A percentile compares a stretch with the other conserved stretches of the same genome.
Conservation (phyloP, 2,113 vertebrate species). For the Callospermophilus lateralis region DNA sequence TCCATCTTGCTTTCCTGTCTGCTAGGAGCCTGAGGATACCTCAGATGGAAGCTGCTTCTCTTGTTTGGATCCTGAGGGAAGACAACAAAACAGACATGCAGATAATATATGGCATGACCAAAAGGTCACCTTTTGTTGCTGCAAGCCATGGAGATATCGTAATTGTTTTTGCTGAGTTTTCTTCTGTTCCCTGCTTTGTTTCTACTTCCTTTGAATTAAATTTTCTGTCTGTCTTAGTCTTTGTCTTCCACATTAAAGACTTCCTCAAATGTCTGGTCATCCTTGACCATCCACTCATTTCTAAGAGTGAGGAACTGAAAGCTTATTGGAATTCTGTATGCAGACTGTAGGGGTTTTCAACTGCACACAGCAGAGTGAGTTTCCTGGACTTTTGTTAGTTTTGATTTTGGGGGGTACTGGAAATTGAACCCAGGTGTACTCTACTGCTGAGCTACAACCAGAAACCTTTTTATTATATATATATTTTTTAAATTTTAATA, state of each 20-base stretch:
- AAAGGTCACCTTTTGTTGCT: conserved; percentile 6
- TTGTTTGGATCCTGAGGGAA: neutral
- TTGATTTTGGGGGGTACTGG: too few species aligned
- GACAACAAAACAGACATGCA: neutral
- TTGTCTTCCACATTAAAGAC: conserved; percentile 44
- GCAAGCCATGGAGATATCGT: neutral
- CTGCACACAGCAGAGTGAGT: neutral
- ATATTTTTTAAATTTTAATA: too few species aligned
- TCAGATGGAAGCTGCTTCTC: neutral
- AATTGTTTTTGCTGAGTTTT: conserved; percentile 11
- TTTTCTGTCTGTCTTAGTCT: conserved; percentile 43
- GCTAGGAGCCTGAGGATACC: neutral
- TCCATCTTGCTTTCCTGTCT: neutral
- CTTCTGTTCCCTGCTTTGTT: neutral
- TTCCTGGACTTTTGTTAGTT: neutral
- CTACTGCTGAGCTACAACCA: too few species aligned
- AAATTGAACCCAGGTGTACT: too few species aligned
- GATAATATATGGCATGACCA: neutral
- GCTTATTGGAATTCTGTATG: neutral
- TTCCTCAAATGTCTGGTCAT: conserved; percentile 37
- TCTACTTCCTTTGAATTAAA: conserved; percentile 13
- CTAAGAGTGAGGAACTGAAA: conserved; percentile 36
- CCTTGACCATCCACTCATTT: conserved; percentile 17
- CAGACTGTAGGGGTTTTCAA: too few species aligned
- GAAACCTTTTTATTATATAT: too few species aligned